phyloP scores from a whole-genome alignment of 2,888 invertebrate genomes.

The Amphipyra tragopoginis region DNA sequence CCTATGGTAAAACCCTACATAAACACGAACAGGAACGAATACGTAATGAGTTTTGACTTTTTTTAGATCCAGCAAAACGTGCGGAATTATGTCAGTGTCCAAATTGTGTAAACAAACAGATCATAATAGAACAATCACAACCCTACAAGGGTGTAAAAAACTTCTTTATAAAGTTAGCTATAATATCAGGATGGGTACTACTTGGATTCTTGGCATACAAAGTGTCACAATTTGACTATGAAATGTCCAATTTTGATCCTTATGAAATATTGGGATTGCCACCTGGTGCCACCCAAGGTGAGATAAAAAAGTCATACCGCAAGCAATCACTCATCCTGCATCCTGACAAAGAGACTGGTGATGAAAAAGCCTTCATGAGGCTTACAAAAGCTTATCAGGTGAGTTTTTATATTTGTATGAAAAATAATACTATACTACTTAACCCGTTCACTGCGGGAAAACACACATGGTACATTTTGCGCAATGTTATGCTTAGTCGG shows the following conservation, averaged over 20 bases:
- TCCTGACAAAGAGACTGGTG: constrained; percentile 99
- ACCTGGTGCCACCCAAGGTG: constrained; percentile 95
- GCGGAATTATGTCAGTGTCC: constrained; percentile 96
- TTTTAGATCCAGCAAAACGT: constrained; percentile 93
- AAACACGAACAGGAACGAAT: constrained; percentile 12
- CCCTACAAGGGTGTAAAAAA: constrained; percentile 96
- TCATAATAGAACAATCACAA: constrained; percentile 94
- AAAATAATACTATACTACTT: too few species aligned
- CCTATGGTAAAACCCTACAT: constrained; percentile 12
- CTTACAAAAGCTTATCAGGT: constrained; percentile 98
- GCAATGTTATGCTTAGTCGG: too few species aligned
- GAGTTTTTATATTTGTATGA: constrained; percentile 44
- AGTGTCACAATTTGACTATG: constrained; percentile 99
- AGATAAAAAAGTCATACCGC: constrained; percentile 98
- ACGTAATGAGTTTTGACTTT: constrained; percentile 29
- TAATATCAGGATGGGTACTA: constrained; percentile 95
- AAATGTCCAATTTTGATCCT: constrained; percentile 99
- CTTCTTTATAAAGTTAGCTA: constrained; percentile 93
- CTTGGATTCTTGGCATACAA: constrained; percentile 96
- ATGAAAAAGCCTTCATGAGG: constrained; percentile 99
- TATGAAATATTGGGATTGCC: constrained; percentile 98
- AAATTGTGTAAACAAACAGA: constrained; percentile 95
- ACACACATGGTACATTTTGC: too few species aligned
- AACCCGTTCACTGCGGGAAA: too few species aligned
- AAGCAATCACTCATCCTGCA: constrained; percentile 97